Base-by-base conservation (phyloP, 2,888 invertebrate genomes). In the Chymomyza amoena region DNA sequence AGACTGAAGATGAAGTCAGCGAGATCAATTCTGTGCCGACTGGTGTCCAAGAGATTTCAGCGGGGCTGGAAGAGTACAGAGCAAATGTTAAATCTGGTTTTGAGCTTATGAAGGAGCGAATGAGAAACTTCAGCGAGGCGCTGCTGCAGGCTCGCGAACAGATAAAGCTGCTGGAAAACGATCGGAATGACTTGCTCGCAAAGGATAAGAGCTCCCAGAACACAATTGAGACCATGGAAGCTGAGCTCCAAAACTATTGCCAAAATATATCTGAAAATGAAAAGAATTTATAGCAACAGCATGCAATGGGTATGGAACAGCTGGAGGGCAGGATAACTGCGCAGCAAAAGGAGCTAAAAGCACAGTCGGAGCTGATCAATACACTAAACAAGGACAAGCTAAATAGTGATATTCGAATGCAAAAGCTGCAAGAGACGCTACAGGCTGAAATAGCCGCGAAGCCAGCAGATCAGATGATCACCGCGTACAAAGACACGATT, bases 211-310 rank as follows among this genome's bases (percentile, higher is more conserved):
- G 93, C 72, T 93, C 95, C 0, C 92, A 95, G 72, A 93, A 93
- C 84, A 94, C 94, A 0, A 94, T 95, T 61, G 94, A 94, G 51
- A 93, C 93, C 62, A 92, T 96, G 69, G 96, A 96, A 87, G 93
- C 92, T 20, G 95, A 96, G 91, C 90, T 96, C 4, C 93, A 93
- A 89, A 91, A 93, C 28, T 94, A 94, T 82, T 86, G 89, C 0
- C 54, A 91, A 36, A 77, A 67, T 0, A 45, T 67, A 62, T 67
- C 68, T 66, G 51, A 73, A 77, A 82, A 71, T 60, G 77, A 88
- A 6, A 77, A 63, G 2, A 36, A 2, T 61, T 15, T 5, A 16
- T 6, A 32, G 36, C 90, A 92, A 67, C 91, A 92, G 76, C 92
- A 93, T 88, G 89, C 93, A 74, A 92, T 93, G 87, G 91, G 93